Base-by-base conservation (phyloP, 2,797 vertebrate species). In the Brachymystax lenok region DNA sequence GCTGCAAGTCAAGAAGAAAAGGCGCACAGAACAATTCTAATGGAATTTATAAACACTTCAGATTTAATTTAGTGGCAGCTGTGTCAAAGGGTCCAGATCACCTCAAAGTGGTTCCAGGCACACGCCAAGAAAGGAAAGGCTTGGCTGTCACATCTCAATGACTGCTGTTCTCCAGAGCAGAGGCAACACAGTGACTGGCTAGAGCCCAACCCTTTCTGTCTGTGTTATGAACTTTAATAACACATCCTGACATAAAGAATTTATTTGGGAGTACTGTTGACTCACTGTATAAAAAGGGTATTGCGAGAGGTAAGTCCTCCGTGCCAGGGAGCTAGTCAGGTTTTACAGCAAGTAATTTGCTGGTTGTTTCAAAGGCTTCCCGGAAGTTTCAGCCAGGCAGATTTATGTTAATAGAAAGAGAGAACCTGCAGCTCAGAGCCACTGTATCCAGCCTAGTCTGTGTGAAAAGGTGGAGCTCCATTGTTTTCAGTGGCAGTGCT, bases 341-440 rank as follows among this genome's bases (percentile, higher is more conserved):
- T 90, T 94, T 94, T 93, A 94, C 86, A 92, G 90, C 89, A 88
- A 90, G 90, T 92, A 88, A 91, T 93, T 95, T 92, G 86, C 92
- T 92, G 87, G 86, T 88, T 92, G 90, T 93, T 93, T 93, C 90
- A 93, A 93, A 93, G 90, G 87, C 90, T 91, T 92, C 88, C 86
- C 88, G 85, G 86, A 87, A 82, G 82, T 92, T 91, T 90, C 81
- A 84, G 89, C 83, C 64, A 21, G 27, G n/a, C 83, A 89, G 89
- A 93, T 92, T 93, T 93, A 93, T 81, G 61, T 83, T 80, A n/a
- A 30, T 67, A 3, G 19, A 74, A 82, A 81, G 81, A 84, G 72
- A 10, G 80, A 82, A 46, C 40, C 40, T 13, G 10, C 40, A 46
- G 40, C 10, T 46, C 40, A 46, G 12, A 46, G 54, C 78, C 83